These are phyloP conservation scores for Pristiophorus japonicus DNA, from an alignment of 2,113 vertebrate species.

Conservation along the genomic window DNA sequence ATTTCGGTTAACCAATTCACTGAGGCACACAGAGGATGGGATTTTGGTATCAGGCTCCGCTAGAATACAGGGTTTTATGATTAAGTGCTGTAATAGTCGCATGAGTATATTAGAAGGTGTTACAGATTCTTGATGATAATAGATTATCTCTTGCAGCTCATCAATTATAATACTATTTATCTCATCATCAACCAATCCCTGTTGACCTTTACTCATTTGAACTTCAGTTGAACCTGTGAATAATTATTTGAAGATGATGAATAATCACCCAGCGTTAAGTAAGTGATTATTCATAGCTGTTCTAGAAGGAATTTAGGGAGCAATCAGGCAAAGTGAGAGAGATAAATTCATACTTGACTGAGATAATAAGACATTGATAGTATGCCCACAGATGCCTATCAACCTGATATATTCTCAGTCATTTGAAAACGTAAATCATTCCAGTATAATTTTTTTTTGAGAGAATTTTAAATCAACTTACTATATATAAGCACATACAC, in stretches of 20 bases:
- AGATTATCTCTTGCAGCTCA: neutral
- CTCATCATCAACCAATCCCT: neutral
- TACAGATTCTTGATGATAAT: slow-evolving; percentile 18
- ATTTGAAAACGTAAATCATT: neutral
- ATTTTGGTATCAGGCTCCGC: neutral
- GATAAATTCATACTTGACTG: slow-evolving; percentile 29
- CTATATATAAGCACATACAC: neutral
- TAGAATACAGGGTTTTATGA: neutral
- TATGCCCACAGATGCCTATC: neutral
- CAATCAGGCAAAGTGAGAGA: slow-evolving; percentile 5
- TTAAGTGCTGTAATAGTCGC: neutral
- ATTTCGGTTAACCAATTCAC: neutral
- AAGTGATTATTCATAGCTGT: neutral
- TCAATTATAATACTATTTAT: slow-evolving; percentile 25
- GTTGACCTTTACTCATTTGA: neutral
- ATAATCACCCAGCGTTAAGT: slow-evolving; percentile 9
- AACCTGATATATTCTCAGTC: neutral
- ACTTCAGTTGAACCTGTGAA: slow-evolving; percentile 30
- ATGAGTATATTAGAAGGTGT: neutral
- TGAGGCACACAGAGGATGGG: neutral
- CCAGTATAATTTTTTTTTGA: neutral
- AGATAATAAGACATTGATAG: slow-evolving; percentile 26
- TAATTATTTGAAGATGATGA: slow-evolving; percentile 27
- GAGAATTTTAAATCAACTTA: neutral
- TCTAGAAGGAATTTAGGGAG: slow-evolving; percentile 21